phyloP scores from a whole-genome alignment of 1,140 invertebrate species.

The Zaprionus camerounensis region DNA sequence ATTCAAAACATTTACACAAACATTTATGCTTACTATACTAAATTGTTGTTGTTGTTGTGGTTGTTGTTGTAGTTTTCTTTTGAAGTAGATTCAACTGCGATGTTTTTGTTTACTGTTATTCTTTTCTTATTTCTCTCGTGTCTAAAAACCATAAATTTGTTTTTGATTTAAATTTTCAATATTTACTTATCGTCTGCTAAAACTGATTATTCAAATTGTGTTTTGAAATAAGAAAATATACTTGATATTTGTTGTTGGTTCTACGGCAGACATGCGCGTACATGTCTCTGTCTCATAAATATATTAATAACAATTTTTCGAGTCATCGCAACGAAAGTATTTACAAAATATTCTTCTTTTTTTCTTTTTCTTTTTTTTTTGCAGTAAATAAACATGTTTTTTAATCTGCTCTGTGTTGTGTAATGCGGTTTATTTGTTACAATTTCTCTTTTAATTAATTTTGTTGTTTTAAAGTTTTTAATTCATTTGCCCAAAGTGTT shows the following conservation, averaged over 20 bases:
- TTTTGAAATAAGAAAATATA: background rate
- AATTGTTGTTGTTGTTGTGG: conserved; percentile 41
- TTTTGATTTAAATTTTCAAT: conserved; percentile 6
- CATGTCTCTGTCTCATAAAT: conserved; percentile 15
- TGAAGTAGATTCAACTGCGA: conserved; percentile 45
- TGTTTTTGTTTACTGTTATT: conserved; percentile 19
- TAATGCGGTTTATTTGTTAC: background rate
- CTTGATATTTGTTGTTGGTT: conserved; percentile 10
- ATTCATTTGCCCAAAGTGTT: background rate
- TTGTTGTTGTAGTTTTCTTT: conserved; percentile 34
- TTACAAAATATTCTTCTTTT: conserved; percentile 11
- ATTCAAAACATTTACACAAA: conserved; percentile 75
- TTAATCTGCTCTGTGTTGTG: conserved; percentile 4
- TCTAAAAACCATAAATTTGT: background rate
- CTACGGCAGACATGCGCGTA: background rate
- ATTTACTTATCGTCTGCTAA: conserved; percentile 8
- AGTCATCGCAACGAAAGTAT: conserved; percentile 26
- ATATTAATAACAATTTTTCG: conserved; percentile 1
- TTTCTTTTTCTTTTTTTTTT: background rate
- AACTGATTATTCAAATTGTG: conserved; percentile 8
- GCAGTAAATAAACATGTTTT: conserved; percentile 8
- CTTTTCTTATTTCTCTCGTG: conserved; percentile 10
- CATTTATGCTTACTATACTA: conserved; percentile 47
- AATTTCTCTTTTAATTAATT: background rate
- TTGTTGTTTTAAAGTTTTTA: background rate